phyloP scores from a whole-genome alignment of 2,797 vertebrate genomes.

The Siniperca scherzeri region DNA sequence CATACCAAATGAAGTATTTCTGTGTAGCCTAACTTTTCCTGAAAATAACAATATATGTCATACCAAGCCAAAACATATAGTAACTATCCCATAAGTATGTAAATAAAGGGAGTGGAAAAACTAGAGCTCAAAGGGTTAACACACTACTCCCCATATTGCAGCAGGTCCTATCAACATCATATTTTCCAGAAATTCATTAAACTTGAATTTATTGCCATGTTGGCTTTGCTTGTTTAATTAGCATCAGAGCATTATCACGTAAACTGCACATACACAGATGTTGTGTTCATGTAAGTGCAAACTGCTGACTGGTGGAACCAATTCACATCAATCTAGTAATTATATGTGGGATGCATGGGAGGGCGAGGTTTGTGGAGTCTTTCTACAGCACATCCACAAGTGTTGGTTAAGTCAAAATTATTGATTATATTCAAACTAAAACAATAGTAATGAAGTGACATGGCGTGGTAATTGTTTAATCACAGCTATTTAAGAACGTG shows the following conservation, averaged over 20 bases:
- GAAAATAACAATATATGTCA: background rate
- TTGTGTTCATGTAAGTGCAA: slow-evolving; percentile 5
- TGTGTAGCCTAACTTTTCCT: too few relatives aligned
- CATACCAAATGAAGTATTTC: background rate
- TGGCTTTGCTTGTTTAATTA: slow-evolving; percentile 23
- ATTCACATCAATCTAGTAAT: slow-evolving; percentile 9
- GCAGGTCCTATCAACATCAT: background rate
- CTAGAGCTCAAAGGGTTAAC: background rate
- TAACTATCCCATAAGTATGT: background rate
- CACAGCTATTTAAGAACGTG: slow-evolving; percentile 5
- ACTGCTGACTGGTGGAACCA: background rate
- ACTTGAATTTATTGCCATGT: slow-evolving; percentile 6
- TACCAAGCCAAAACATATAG: background rate
- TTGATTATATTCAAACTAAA: slow-evolving; percentile 6
- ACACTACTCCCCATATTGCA: background rate
- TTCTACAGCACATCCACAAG: background rate
- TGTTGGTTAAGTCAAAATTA: background rate
- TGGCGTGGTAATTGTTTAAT: slow-evolving; percentile 27
- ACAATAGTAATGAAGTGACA: slow-evolving; percentile 1
- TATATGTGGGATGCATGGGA: background rate
- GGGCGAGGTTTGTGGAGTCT: slow-evolving; percentile 4
- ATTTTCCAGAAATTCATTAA: slow-evolving; percentile 19
- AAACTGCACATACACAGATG: slow-evolving; percentile 33
- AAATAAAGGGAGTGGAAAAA: background rate
- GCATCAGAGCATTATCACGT: background rate